Base-by-base conservation (phyloP, 2,797 vertebrate genomes). In the Coluber constrictor region DNA sequence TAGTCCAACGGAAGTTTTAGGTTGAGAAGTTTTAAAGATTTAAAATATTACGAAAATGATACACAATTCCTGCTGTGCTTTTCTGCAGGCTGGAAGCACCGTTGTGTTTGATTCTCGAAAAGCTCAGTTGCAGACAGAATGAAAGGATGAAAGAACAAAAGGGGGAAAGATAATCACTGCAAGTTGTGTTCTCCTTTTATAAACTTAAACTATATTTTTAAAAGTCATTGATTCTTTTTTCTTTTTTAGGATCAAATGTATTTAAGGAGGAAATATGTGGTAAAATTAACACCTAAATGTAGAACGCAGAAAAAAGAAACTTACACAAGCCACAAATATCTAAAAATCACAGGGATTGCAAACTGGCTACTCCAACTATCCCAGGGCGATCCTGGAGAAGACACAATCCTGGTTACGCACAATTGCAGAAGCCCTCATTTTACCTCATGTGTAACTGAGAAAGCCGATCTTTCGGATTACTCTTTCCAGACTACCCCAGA, bases 71-170 rank as follows among this genome's bases (percentile, higher is more conserved):
- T 93, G 91, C 86, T 32, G 23, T 88, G 23, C 29, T 92, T 92
- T 94, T 94, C 63, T 70, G 47, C 92, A 92, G 37, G 87, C 59
- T 93, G 93, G 94, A 70, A 79, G 93, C 7, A 7, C 92, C 92
- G 61, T 93, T 91, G 88, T 90, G 94, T 90, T 93, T 0, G 0
- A 51, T 93, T 57, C 56, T 89, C 60, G 23, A 92, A 90, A 94
- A 93, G 29, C 2, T 92, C 61, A 0, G 1, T 16, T 47, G 54
- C 0, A 0, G 11, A n/a, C 86, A 43, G 18, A 60, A 60, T 90
- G 0, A 5, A 20, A n/a, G 93, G 32, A 63, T 66, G 55, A 79
- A 23, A 87, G 54, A 70, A 63, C 18, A 47, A 59, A 74, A 88
- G 27, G 43, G 23, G 87, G 37, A n/a, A 91, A 47, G 88, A 83